Conservation (phyloP, 2,888 invertebrate species). For the Eumacrocentrus americanus region DNA sequence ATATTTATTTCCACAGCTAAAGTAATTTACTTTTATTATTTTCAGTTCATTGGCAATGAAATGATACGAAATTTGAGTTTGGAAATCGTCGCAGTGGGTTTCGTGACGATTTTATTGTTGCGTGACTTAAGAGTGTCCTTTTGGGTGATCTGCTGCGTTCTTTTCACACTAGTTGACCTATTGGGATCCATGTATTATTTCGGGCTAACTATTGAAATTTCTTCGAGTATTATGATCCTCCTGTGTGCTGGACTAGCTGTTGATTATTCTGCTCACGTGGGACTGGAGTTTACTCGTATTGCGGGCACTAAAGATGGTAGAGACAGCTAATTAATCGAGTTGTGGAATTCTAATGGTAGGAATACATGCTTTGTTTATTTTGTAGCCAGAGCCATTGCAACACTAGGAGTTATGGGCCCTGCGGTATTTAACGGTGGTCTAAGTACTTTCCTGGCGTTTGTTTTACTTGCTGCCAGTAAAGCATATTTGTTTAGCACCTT, state of each 20-base stretch:
- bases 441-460: constrained; percentile 64
- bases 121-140: constrained; percentile 60
- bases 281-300: constrained; percentile 62
- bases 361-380: constrained; percentile 22
- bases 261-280: constrained; percentile 64
- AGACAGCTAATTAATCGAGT: constrained; percentile 17
- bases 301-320: constrained; percentile 60
- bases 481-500: constrained; percentile 65
- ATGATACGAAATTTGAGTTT: constrained; percentile 59
- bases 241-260: constrained; percentile 64
- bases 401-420: constrained; percentile 62
- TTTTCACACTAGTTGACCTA: constrained; percentile 62
- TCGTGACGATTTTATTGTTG: constrained; percentile 60
- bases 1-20: not conserved
- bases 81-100: constrained; percentile 60
- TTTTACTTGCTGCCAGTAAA: constrained; percentile 61
- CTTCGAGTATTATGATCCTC: constrained; percentile 62
- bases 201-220: constrained; percentile 63
- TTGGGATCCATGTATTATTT: constrained; percentile 63
- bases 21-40: constrained; percentile 27
- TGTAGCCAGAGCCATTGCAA: constrained; percentile 56
- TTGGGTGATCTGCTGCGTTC: constrained; percentile 61
- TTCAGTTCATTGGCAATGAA: constrained; percentile 57
- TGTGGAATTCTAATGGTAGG: constrained; percentile 6
- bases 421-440: constrained; percentile 65